Conservation (phyloP, 2,113 vertebrate genomes). For the Platysteira castanea region DNA sequence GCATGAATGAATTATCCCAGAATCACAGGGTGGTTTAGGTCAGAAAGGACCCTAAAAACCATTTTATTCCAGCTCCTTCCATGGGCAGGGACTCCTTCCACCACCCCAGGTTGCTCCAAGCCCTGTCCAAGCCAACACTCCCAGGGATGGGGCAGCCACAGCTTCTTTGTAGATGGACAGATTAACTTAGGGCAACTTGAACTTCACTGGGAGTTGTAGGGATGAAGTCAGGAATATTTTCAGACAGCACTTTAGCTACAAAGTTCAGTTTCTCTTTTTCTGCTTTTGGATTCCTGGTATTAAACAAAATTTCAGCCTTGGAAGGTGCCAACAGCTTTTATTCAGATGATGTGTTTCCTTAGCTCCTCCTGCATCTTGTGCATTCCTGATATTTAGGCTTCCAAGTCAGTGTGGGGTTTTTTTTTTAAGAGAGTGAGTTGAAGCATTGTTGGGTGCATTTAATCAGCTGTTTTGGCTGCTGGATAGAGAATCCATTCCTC, state of each 20-base stretch:
- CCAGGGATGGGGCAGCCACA: neutral
- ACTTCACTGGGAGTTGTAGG: neutral
- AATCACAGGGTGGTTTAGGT: neutral
- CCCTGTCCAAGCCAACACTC: fast-evolving
- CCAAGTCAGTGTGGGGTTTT: neutral
- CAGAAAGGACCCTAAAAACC: neutral
- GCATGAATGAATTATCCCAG: neutral
- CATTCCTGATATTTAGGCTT: neutral
- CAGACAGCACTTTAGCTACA: neutral
- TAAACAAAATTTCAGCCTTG: neutral
- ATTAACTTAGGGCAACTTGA: neutral
- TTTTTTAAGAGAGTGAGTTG: neutral
- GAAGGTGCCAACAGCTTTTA: neutral
- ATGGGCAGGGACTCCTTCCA: neutral
- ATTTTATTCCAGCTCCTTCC: neutral
- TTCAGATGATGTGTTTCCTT: neutral
- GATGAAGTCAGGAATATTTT: neutral
- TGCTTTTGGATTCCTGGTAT: neutral
- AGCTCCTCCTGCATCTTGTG: neutral
- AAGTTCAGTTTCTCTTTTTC: neutral
- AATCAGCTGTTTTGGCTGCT: neutral
- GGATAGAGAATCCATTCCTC: neutral
- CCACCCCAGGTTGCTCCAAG: fast-evolving
- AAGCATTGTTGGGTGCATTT: neutral
- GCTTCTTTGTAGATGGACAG: neutral